Evolutionary conservation across 2,797 vertebrate genomes (phyloP).

Genomic region (Gallirallus australis): DNA sequence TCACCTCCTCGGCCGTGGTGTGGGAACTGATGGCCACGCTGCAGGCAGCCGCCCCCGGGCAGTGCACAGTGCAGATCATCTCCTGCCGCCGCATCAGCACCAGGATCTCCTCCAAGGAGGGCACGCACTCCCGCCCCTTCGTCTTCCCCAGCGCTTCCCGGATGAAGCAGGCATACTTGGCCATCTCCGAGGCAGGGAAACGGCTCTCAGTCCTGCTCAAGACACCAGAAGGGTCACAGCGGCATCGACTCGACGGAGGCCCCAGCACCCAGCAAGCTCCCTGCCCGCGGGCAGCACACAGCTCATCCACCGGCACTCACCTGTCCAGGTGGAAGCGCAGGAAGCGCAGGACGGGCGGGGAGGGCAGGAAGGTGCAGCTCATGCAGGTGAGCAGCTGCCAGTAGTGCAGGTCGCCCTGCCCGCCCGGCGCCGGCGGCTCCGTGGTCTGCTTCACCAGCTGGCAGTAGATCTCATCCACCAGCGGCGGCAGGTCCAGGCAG

Average conservation of each 20-base stretch:
- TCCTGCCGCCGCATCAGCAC: constrained; percentile 89
- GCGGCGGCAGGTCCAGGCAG: constrained; percentile 92
- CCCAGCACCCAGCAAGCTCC: rapidly evolving
- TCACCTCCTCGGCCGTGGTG: constrained; percentile 94
- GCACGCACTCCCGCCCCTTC: constrained; percentile 89
- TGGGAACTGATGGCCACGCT: constrained; percentile 92
- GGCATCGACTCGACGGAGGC: rapidly evolving
- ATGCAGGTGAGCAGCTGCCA: constrained; percentile 98
- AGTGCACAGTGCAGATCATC: constrained; percentile 90
- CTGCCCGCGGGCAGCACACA: background rate
- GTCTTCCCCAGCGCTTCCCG: constrained; percentile 89
- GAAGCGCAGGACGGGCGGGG: constrained; percentile 86
- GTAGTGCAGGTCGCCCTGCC: constrained; percentile 88
- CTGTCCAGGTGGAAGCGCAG: constrained; percentile 92
- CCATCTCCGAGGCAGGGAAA: constrained; percentile 88
- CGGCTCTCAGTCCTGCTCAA: constrained; percentile 85
- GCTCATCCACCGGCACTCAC: constrained; percentile 64
- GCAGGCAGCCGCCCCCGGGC: constrained; percentile 88
- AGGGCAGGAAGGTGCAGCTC: constrained; percentile 95
- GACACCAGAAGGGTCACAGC: background rate
- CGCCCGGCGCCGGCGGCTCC: constrained; percentile 80
- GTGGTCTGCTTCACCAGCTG: constrained; percentile 98
- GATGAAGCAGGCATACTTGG: constrained; percentile 92
- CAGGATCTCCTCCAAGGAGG: constrained; percentile 94
- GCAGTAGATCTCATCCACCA: constrained; percentile 96